Conservation (phyloP, 2,888 invertebrate genomes). For the Dryobotodes eremita region DNA sequence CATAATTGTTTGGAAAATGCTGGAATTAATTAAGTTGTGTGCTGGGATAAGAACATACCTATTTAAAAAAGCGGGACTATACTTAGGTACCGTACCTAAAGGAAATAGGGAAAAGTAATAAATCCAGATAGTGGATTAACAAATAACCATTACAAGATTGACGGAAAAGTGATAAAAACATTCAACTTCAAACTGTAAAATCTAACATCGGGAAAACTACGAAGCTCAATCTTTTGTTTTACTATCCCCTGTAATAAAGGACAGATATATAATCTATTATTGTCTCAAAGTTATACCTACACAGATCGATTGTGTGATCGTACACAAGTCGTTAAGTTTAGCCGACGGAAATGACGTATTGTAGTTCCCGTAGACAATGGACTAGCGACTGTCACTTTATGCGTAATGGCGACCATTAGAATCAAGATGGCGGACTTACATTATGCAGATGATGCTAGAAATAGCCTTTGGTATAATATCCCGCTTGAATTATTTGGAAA, state of each 20-base stretch:
- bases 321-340: slow-evolving; percentile 36
- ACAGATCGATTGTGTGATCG: slow-evolving; percentile 27
- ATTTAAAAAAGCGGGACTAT: not conserved
- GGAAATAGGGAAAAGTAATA: not conserved
- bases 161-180: not conserved
- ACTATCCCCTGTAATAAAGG: not conserved
- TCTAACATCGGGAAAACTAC: not conserved
- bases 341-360: slow-evolving; percentile 54
- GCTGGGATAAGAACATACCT: not conserved
- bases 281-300: not conserved
- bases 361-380: slow-evolving; percentile 57
- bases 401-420: slow-evolving; percentile 49
- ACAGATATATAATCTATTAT: slow-evolving; percentile 2
- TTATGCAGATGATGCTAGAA: slow-evolving; percentile 9
- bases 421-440: slow-evolving; percentile 53
- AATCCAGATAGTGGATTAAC: not conserved
- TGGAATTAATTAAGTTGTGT: not conserved
- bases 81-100: no score
- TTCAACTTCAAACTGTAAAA: not conserved
- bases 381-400: slow-evolving; percentile 53
- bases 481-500: not conserved
- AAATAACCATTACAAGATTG: not conserved
- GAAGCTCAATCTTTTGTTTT: slow-evolving; percentile 18
- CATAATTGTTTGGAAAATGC: not conserved
- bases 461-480: not conserved